These are phyloP conservation scores for Caenorhabditis sp. DNA, from an alignment of 2,888 invertebrate genomes.

Conservation along the genomic window DNA sequence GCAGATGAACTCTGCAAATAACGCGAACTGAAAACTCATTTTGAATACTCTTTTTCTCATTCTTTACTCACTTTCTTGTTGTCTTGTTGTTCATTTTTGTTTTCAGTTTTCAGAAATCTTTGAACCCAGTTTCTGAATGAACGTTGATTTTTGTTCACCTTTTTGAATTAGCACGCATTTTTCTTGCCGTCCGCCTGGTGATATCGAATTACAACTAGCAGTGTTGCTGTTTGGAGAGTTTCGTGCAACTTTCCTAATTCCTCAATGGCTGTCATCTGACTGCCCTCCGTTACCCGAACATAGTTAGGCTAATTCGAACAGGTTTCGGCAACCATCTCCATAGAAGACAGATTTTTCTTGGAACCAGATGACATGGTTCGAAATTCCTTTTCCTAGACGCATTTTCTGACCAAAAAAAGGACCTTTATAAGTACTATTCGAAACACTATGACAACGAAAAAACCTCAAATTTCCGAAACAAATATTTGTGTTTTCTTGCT, in stretches of 20 bases:
- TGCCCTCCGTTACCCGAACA: not conserved
- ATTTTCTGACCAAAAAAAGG: too few species aligned
- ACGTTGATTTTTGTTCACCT: not conserved
- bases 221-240: constrained; percentile 23
- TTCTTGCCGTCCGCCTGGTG: not conserved
- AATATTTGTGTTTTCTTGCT: too few species aligned
- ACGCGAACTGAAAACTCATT: not conserved
- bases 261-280: constrained; percentile 17
- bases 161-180: constrained; percentile 13
- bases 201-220: constrained; percentile 46
- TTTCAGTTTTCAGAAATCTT: not conserved
- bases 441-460: too few species aligned
- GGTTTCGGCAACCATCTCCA: constrained; percentile 14
- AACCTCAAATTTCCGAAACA: not conserved
- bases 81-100: constrained; percentile 26
- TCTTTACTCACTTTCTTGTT: constrained; percentile 41
- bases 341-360: too few species aligned
- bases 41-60: not conserved
- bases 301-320: constrained; percentile 42
- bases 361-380: too few species aligned
- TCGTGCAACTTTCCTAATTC: constrained; percentile 41
- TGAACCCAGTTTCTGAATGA: constrained; percentile 1
- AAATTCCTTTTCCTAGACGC: not conserved
- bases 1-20: not conserved
- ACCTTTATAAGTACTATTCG: too few species aligned